Base-by-base conservation (phyloP, 2,888 invertebrate genomes). In the Eudiplozoon nipponicum region DNA sequence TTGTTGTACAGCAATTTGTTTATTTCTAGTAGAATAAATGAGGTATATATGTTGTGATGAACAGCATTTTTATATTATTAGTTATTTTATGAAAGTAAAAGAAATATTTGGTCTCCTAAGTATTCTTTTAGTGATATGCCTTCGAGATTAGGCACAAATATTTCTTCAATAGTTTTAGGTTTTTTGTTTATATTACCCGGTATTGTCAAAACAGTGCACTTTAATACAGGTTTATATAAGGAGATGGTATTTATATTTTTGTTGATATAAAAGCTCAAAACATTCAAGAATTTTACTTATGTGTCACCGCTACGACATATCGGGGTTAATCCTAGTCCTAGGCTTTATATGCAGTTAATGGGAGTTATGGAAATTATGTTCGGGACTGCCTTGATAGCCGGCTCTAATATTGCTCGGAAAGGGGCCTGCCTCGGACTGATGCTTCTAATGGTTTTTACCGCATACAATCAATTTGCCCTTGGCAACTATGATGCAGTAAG, bases 231-330 rank as follows among this genome's bases (percentile, higher is more conserved):
- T 29, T 22, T 36, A 3, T 23, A 36, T 26, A 36, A 36, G 13
- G 36, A 36, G 23, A 36, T 36, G 36, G 36, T 26, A 13, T 11
- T 9, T 33, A 9, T n/a, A 36, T 22, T 22, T 29, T 36, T 34
- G 21, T 34, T 15, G 17, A 15, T 7, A 4, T 17, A 5, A 17
- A 17, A 36, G 36, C 9, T 36, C 3, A 21, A 23, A 36, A 36
- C 36, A 9, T 36, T 22, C 36, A 36, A 36, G 23, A 36, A 36
- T 26, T 23, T 36, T 13, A 36, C 36, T 36, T 17, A 36, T 22
- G 36, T 36, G 9, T 36, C 36, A n/a, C 36, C 36, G 34, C 36
- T 36, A 15, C 36, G 22, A 21, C 17, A 21, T 13, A 9, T 36
- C 17, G 36, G 36, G 21, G 15, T 36, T 13, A 36, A 13, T 22